Base-by-base conservation (phyloP, 2,797 vertebrate genomes). In the Bucorvus abyssinicus region DNA sequence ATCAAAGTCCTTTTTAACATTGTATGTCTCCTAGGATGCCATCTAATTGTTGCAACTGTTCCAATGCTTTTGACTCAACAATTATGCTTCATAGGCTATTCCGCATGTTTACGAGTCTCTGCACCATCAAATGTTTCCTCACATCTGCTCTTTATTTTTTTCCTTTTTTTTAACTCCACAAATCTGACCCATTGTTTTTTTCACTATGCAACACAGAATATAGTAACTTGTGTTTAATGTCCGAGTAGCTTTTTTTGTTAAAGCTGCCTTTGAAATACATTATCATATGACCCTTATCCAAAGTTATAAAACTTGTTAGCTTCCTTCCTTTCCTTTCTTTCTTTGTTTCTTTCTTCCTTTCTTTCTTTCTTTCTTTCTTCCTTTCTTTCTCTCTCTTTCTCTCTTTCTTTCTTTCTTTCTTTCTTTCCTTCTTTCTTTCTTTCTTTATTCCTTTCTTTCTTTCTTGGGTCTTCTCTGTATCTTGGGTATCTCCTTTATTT, bases 41-140 rank as follows among this genome's bases (percentile, higher is more conserved):
- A 57, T 87, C 38, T 65, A 94, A 96, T 94, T 90, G 32, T 87
- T 96, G 38, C 44, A 78, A 87, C 3, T 29, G 9, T 59, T 94
- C 13, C 42, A 77, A 23, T 36, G 26, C 11, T 64, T 96, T 83
- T 84, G 49, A 74, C 38, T 87, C 36, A 61, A 85, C 1, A 29
- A 7, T 75, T 70, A 36, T 64, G 14, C 15, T 95, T 91, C 44
- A 71, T 47, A 65, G 29, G 44, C 60, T 85, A 59, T 86, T 93
- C 78, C 52, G 64, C 10, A 5, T 83, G 32, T 94, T 96, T 96
- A 95, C 21, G 27, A 68, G 53, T 94, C 67, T 97, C 84, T 84
- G 55, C 47, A 70, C 24, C n/a, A 87, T 47, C 34, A 82, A 94
- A 89, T 60, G 3, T 79, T 92, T 94, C 71, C 90, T 93, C 78